Conservation (phyloP, 1,140 invertebrate genomes). For the Metaphire vulgaris region DNA sequence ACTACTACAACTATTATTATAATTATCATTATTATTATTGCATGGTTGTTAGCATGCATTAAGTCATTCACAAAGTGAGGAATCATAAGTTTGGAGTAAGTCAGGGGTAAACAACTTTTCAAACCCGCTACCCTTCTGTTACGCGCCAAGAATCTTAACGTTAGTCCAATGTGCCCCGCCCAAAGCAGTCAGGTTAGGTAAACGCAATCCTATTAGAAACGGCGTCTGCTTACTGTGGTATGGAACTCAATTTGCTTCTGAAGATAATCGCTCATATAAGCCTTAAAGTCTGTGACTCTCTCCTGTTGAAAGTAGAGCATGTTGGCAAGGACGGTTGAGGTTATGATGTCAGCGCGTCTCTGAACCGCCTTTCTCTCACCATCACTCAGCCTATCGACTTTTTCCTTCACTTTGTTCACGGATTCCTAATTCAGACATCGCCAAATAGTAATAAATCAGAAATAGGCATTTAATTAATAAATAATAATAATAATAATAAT, state of each 20-base stretch:
- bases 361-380: constrained; percentile 71
- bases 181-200: too few species aligned
- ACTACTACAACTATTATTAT: too few species aligned
- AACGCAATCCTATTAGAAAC: too few species aligned
- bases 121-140: too few species aligned
- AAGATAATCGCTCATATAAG: constrained; percentile 76
- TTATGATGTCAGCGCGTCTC: constrained; percentile 77
- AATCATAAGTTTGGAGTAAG: too few species aligned
- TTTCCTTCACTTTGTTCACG: constrained; percentile 52
- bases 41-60: too few species aligned
- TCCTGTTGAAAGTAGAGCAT: constrained; percentile 85
- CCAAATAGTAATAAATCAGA: neutral
- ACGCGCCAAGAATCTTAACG: too few species aligned
- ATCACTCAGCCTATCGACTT: constrained; percentile 67
- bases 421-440: constrained; percentile 56
- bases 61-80: too few species aligned
- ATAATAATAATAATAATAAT: constrained; percentile 14
- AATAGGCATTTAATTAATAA: too few species aligned
- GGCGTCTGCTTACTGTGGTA: constrained; percentile 58
- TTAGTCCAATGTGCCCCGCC: too few species aligned
- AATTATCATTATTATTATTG: too few species aligned
- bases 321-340: constrained; percentile 85
- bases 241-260: constrained; percentile 85
- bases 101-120: too few species aligned
- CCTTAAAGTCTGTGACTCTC: constrained; percentile 75